phyloP scores from a whole-genome alignment of 1,140 invertebrate species.

The Bilobella aurantiaca region DNA sequence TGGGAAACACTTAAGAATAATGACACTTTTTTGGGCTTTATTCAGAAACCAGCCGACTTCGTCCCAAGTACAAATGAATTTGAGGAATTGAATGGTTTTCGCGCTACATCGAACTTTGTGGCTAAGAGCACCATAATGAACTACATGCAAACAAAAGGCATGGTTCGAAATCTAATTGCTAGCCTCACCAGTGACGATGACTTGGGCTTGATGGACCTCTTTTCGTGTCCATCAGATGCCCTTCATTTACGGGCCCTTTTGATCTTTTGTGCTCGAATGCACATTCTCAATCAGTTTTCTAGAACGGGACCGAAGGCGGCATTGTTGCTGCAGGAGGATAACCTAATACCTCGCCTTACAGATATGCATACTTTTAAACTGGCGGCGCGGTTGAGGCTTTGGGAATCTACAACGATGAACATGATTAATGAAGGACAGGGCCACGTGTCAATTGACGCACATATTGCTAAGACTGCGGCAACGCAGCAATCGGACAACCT shows the following conservation, averaged over 20 bases:
- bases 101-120: background rate
- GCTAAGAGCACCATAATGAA: constrained; percentile 4
- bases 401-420: constrained; percentile 10
- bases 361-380: constrained; percentile 30
- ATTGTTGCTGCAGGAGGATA: constrained; percentile 17
- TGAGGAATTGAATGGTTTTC: background rate
- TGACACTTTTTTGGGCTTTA: background rate
- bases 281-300: constrained; percentile 22
- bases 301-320: constrained; percentile 17
- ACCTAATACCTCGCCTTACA: constrained; percentile 17
- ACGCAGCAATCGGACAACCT: background rate
- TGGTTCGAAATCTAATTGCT: constrained; percentile 22
- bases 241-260: constrained; percentile 19
- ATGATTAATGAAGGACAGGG: background rate
- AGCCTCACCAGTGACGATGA: constrained; percentile 20
- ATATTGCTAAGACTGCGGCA: background rate
- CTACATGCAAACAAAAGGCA: constrained; percentile 22
- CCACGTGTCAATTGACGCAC: background rate
- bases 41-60: background rate
- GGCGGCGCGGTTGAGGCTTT: background rate
- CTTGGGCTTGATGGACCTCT: constrained; percentile 16
- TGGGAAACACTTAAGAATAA: background rate
- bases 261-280: constrained; percentile 28
- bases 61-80: background rate
- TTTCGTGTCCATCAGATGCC: background rate